Evolutionary conservation across 2,113 vertebrate species (phyloP), one percentile per base, ranked within the genome.

Genomic region (Chloroceryle aenea): DNA sequence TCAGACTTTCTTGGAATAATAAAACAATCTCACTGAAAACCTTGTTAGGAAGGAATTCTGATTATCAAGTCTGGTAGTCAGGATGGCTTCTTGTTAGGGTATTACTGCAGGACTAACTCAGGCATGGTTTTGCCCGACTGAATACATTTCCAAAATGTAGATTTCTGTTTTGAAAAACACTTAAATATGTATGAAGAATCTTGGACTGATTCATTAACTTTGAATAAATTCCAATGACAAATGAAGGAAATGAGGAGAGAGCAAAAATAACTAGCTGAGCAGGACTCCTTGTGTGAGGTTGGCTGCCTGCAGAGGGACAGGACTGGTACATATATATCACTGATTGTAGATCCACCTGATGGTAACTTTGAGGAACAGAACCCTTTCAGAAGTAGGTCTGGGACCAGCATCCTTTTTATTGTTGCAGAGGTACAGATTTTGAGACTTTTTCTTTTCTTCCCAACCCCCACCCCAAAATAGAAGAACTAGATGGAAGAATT

Each of bases 111-210:
- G 29, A 91, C 83, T 82, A 89, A 72, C 61, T 75, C 45, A 72
- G 87, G 73, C 80, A 72, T 76, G 69, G 77, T 87, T 89, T 61
- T 94, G 85, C 76, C 47, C 88, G 90, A 72, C 64, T 93, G 85
- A 83, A 72, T 75, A 56, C n/a, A 38, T 89, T 96, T 88, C 73
- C 50, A 61, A 90, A 84, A 84, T 53, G 76, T 68, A 74, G 61
- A 56, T 91, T 66, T 90, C 56, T 71, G 71, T 67, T 76, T 86
- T 67, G 62, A 53, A 71, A 71, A 83, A 16, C 52, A 34, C 56
- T 84, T 84, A 81, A 93, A 96, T 94, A 92, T 94, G 61, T 88
- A 78, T 95, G 79, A 88, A 89, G 83, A 72, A 56, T 85, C 89
- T 80, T 80, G 50, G 78, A 63, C 53, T 59, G 45, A 85, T 93